phyloP scores from a whole-genome alignment of 2,113 vertebrate species.

The Platysternon megacephalum region DNA sequence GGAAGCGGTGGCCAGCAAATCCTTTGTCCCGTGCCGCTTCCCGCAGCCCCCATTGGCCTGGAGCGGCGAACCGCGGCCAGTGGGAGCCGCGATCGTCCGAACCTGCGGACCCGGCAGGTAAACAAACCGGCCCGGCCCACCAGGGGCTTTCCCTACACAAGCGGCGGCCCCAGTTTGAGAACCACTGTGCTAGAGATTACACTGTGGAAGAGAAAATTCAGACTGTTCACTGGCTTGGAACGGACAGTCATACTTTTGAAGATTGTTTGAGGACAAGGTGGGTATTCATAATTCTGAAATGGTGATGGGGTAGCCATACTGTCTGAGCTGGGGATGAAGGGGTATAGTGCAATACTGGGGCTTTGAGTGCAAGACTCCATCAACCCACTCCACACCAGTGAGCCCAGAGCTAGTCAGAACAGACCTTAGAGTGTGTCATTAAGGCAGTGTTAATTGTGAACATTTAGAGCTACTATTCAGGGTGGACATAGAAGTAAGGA shows the following conservation, averaged over 20 bases:
- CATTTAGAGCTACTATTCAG: not conserved
- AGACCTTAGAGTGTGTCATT: accelerated
- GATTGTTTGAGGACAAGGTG: not conserved
- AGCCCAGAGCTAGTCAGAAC: not conserved
- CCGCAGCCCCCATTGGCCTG: no score
- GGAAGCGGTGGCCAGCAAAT: no score
- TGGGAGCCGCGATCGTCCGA: no score
- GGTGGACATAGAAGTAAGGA: not conserved
- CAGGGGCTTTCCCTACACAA: no score
- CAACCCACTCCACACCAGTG: not conserved
- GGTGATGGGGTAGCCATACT: accelerated
- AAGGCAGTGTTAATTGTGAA: not conserved
- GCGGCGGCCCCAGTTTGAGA: no score
- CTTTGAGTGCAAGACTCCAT: not conserved
- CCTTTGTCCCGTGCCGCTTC: no score
- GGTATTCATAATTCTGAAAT: no score
- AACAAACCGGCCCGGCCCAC: no score
- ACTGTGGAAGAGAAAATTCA: not conserved
- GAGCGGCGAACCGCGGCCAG: no score
- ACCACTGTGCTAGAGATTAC: no score
- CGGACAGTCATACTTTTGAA: not conserved
- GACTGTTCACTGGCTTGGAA: not conserved
- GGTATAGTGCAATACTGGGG: not conserved
- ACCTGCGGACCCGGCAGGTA: no score
- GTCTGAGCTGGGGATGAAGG: accelerated